Base-by-base conservation (phyloP, 1,140 invertebrate species). In the Asbolus verrucosus region DNA sequence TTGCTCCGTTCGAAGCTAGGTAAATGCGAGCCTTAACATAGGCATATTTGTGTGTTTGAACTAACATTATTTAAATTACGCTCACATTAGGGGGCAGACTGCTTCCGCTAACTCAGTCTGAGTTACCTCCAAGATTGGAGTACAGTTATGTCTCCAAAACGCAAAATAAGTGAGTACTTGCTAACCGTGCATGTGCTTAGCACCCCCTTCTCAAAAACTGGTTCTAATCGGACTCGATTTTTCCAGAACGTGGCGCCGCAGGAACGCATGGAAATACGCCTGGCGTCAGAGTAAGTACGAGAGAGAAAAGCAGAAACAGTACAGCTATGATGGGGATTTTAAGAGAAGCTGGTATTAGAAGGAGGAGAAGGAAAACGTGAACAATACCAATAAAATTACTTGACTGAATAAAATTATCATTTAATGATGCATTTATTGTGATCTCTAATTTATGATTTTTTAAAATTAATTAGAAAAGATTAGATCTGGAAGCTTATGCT, bases 401-500 rank as follows among this genome's bases (percentile, higher is more conserved):
- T 36, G 60, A 69, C 70, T 65, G 66, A 71, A 33, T 62, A 46
- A 31, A 43, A 66, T 30, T 27, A 66, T 19, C 30, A 46, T 30
- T 18, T 30, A 36, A 65, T 39, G 43, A 66, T 66, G 63, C 43
- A 66, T 66, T 66, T 66, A 72, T 62, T 69, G 70, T 72, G 70
- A 72, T 72, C 70, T 72, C 66, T 72, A 72, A 69, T 72, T 72
- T 72, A 65, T 69, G 38, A 68, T 16, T 65, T 61, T 61, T 67
- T 43, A 60, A 71, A 67, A 3, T 38, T 67, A 71, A 67, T 67
- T 67, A 65, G 33, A 2, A 11, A 36, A 11, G 2, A 36, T 2
- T 54, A 54, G 60, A 24, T 50, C 30, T 27, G 36, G 27, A 54
- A 71, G 69, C 69, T 71, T 71, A 21, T 65, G 63, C 63, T 71